A percentile compares a stretch with the other conserved stretches of the same genome.
Conservation (phyloP, 2,113 vertebrate genomes). For the Prionailurus viverrinus region DNA sequence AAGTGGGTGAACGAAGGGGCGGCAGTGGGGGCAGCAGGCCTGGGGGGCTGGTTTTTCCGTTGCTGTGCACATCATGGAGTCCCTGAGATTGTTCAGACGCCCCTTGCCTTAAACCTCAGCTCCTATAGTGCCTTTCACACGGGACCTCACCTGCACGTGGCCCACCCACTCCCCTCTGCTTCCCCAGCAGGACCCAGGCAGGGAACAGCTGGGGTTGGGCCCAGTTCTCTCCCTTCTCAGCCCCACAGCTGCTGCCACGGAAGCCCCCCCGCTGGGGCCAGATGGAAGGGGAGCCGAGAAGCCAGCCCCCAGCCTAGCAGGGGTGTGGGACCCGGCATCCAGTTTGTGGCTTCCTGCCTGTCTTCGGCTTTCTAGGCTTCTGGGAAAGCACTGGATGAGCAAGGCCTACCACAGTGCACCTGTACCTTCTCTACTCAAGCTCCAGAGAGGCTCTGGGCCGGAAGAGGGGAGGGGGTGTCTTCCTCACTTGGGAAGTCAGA, state of each 20-base stretch:
- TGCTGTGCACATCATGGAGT: not conserved
- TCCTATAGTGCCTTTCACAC: constrained; percentile 73
- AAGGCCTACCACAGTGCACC: not conserved
- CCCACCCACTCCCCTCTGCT: not conserved
- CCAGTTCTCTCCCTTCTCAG: not conserved
- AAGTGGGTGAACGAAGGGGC: not conserved
- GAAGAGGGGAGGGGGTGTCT: not conserved
- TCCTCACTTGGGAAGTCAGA: not conserved
- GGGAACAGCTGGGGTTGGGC: not conserved
- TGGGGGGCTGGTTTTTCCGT: not conserved
- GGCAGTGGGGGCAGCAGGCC: not conserved
- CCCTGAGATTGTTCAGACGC: not conserved
- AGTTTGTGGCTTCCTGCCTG: not conserved
- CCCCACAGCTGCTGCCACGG: constrained; percentile 61
- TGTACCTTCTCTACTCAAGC: not conserved
- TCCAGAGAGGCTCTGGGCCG: not conserved
- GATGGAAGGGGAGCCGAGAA: constrained; percentile 47
- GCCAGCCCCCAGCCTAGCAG: not conserved
- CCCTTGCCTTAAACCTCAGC: constrained; percentile 24
- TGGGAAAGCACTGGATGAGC: not conserved
- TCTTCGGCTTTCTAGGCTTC: not conserved
- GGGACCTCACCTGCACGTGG: not conserved
- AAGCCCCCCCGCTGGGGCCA: not conserved
- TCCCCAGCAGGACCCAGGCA: not conserved
- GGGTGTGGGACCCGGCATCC: not conserved